These are phyloP conservation scores for Zootoca vivipara DNA, from an alignment of 2,113 vertebrate species.

Conservation along the genomic window DNA sequence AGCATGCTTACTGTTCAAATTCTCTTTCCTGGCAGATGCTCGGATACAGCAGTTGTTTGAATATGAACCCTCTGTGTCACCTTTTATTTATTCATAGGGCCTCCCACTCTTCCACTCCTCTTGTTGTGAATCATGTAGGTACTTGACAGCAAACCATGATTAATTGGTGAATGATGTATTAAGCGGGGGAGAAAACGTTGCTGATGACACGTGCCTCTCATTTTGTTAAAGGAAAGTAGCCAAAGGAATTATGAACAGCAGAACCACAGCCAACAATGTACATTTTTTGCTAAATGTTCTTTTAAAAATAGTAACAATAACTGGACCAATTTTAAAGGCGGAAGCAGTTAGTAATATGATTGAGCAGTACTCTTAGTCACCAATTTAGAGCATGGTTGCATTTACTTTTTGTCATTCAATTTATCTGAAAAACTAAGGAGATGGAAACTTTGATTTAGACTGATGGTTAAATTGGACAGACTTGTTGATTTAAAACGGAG, in stretches of 20 bases:
- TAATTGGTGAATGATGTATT: neutral
- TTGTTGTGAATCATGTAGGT: neutral
- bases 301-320: neutral
- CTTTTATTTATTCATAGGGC: neutral
- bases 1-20: neutral
- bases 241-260: neutral
- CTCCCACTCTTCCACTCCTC: neutral
- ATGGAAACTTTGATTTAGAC: neutral
- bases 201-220: neutral
- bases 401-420: neutral
- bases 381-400: neutral
- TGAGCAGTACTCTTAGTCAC: neutral
- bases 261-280: neutral
- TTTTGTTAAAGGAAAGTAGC: neutral
- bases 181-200: neutral
- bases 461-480: neutral
- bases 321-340: neutral
- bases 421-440: neutral
- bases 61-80: neutral
- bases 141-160: neutral
- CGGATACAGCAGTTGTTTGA: neutral
- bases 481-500: neutral
- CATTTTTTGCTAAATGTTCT: neutral
- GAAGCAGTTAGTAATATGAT: neutral
- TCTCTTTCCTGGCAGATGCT: neutral